Evolutionary conservation across 2,888 invertebrate genomes (phyloP), one percentile per base, ranked within the genome.

Genomic region (Cylloceria caligata): DNA sequence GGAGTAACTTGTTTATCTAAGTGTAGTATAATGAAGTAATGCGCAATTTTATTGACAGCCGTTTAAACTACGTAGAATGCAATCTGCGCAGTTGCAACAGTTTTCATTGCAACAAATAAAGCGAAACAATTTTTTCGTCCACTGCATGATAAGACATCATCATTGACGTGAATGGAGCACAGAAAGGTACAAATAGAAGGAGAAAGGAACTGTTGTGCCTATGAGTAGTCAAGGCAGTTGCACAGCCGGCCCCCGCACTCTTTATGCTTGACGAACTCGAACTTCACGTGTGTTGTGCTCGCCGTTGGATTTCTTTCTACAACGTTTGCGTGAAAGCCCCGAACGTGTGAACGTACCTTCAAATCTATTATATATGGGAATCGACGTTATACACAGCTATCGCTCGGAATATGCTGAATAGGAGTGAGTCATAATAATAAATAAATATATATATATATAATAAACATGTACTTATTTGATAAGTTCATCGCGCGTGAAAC

Each of bases 261-360:
- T 79, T 82, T 75, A 79, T 68, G 82, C 82, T 82, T 79, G 79
- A 75, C 82, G 82, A 75, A 82, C 82, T 79, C 82, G 71, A 82
- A 82, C 82, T 82, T 82, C 65, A 67, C 36, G 69, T 60, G 39
- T 42, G 16, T 45, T 55, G 34, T 52, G 39, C 65, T 36, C 30
- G 67, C 39, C 52, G 65, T 81, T 36, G 69, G 60, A 60, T 71
- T 82, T 69, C 79, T 71, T 79, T 75, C 49, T 71, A 47, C 36
- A 47, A 27, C 45, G 55, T 42, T 65, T 60, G 60, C 74, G 73
- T 52, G 78, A 82, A 82, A 79, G 78, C 78, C 49, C 36, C 47
- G 27, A 52, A 47, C 81, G 69, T 78, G 74, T 79, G 81, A 82
- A 74, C 65, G 78, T 71, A 78, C 74, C 78, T 57, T 79, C 65